A percentile compares a stretch with the other conserved stretches of the same genome.
These are phyloP conservation scores for Pheosia gnoma DNA, from an alignment of 2,888 invertebrate genomes.

Conservation along the genomic window DNA sequence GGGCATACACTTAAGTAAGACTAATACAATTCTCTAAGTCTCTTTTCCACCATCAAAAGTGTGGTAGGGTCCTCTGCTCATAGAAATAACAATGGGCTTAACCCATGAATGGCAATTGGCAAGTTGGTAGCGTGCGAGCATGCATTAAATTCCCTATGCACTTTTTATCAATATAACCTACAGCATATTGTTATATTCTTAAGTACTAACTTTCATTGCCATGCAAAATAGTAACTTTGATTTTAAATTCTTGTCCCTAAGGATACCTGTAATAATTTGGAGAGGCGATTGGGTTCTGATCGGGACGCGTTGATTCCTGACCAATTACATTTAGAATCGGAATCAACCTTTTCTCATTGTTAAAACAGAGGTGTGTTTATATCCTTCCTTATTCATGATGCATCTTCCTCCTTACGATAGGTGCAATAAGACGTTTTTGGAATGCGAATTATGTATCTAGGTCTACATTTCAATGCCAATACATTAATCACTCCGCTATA, in stretches of 20 bases:
- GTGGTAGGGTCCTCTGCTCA: slow-evolving; percentile 6
- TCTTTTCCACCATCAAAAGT: too few species aligned
- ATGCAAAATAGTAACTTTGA: not conserved
- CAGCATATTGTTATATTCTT: not conserved
- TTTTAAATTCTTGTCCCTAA: too few species aligned
- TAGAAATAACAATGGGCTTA: slow-evolving; percentile 21
- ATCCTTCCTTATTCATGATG: not conserved
- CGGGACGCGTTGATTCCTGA: too few species aligned
- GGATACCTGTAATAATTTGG: too few species aligned
- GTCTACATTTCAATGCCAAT: slow-evolving; percentile 5
- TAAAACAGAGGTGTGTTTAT: not conserved
- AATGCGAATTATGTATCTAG: slow-evolving; percentile 5
- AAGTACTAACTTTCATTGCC: not conserved
- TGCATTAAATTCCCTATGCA: not conserved
- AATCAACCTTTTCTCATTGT: not conserved
- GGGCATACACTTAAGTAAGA: too few species aligned
- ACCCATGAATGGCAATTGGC: slow-evolving; percentile 36
- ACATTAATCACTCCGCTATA: slow-evolving; percentile 2
- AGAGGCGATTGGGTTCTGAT: too few species aligned
- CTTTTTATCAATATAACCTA: not conserved
- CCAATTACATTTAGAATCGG: too few species aligned
- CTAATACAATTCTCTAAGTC: too few species aligned
- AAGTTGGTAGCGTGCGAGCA: slow-evolving; percentile 19
- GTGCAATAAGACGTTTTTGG: slow-evolving; percentile 4
- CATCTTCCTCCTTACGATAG: not conserved